phyloP scores from a whole-genome alignment of 2,888 invertebrate genomes.

The Ganaspis brasiliensis region DNA sequence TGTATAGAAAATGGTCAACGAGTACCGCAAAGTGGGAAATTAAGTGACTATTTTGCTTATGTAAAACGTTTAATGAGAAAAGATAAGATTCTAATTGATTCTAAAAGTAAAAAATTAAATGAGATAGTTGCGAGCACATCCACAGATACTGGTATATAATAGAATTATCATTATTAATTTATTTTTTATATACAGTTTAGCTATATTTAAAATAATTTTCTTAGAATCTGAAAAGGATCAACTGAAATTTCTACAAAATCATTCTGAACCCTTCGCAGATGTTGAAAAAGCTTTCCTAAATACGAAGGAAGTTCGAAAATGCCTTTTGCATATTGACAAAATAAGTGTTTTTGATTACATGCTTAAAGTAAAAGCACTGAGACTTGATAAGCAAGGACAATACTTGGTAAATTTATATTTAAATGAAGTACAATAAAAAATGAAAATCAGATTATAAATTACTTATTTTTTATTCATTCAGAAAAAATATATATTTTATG shows the following conservation, averaged over 20 bases:
- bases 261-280: conserved; percentile 20
- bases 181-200: too few relatives aligned
- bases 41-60: too few relatives aligned
- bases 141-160: too few relatives aligned
- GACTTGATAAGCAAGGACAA: not conserved
- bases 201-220: too few relatives aligned
- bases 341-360: conserved; percentile 21
- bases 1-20: too few relatives aligned
- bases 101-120: too few relatives aligned
- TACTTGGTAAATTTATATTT: not conserved
- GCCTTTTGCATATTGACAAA: not conserved
- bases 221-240: not conserved
- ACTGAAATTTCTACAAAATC: conserved; percentile 16
- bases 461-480: not conserved
- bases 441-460: not conserved
- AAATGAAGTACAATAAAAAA: too few relatives aligned
- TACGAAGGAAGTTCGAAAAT: not conserved
- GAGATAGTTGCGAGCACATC: too few relatives aligned
- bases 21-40: too few relatives aligned
- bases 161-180: too few relatives aligned
- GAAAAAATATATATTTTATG: not conserved
- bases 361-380: not conserved
- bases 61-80: too few relatives aligned
- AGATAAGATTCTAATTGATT: too few relatives aligned
- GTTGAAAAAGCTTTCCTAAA: not conserved